Conservation (phyloP, 1,140 invertebrate species). For the Bombyx mori region ASM3026992v2 NC_085120.1:2521501-2522000, state of each 20-base stretch:
- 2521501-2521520: constrained; percentile 6
- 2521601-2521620: not conserved
- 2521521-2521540: constrained; percentile 10
- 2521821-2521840: constrained; percentile 12
- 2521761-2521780: constrained; percentile 14
- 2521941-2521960: constrained; percentile 5
- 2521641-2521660: constrained; percentile 15
- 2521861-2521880: constrained; percentile 9
- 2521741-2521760: constrained; percentile 11
- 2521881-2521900: constrained; percentile 13
- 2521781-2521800: constrained; percentile 12
- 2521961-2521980: constrained; percentile 9
- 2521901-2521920: constrained; percentile 5
- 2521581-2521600: constrained; percentile 6
- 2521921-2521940: constrained; percentile 1
- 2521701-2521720: constrained; percentile 17
- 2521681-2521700: constrained; percentile 13
- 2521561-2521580: constrained; percentile 4
- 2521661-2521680: constrained; percentile 19
- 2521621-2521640: constrained; percentile 16
- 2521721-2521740: constrained; percentile 19
- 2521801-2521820: constrained; percentile 12
- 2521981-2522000: not conserved
- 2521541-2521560: constrained; percentile 13
- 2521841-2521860: constrained; percentile 13